phyloP scores from a whole-genome alignment of 2,113 vertebrate species.

The Psilopsiagon aymara region DNA sequence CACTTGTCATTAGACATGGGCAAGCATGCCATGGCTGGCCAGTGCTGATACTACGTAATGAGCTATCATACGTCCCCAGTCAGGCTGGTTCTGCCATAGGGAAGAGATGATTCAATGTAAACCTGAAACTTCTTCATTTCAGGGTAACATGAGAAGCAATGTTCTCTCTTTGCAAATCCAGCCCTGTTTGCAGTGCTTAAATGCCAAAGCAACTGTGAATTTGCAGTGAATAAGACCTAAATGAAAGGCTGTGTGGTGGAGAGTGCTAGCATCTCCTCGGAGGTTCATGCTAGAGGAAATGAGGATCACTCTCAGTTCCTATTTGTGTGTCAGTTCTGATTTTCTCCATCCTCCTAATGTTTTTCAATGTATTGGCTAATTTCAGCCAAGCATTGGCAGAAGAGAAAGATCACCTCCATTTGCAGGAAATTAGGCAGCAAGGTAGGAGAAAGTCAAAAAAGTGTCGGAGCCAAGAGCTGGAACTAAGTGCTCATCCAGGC shows the following conservation, averaged over 20 bases:
- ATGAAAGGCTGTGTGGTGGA: background rate
- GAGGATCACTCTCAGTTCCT: background rate
- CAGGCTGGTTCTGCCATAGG: background rate
- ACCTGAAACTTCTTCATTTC: background rate
- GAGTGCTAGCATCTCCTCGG: background rate
- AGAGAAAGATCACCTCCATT: conserved; percentile 37
- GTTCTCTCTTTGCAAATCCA: background rate
- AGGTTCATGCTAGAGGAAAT: background rate
- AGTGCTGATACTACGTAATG: background rate
- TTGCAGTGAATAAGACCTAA: background rate
- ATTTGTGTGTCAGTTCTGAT: background rate
- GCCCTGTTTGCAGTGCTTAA: background rate
- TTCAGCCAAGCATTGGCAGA: conserved; percentile 18
- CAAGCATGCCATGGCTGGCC: background rate
- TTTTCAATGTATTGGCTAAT: background rate
- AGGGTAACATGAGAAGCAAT: background rate
- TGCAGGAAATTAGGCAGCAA: conserved; percentile 47
- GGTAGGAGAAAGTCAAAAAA: conserved; percentile 49
- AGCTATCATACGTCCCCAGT: background rate
- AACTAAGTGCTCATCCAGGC: conserved; percentile 19
- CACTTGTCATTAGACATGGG: background rate
- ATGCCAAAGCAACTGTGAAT: background rate
- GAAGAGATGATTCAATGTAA: background rate
- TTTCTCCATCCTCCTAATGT: background rate
- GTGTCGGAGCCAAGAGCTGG: background rate